Percentiles rank a stretch among this genome's conserved stretches.
phyloP scores from a whole-genome alignment of 2,797 vertebrate genomes.

The Pseudochromis fuscus region DNA sequence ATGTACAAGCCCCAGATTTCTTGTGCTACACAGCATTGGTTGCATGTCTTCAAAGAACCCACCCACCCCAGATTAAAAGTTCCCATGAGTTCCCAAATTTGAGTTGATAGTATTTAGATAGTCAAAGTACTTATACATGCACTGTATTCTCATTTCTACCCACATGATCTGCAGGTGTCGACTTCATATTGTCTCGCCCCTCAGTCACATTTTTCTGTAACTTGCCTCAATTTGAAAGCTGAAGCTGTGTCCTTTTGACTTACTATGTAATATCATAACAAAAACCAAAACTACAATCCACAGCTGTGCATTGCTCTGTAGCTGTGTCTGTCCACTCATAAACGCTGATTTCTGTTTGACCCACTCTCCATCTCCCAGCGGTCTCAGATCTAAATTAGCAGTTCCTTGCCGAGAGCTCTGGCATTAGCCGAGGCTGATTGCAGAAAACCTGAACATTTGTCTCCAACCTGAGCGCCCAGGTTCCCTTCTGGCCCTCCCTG shows the following conservation, averaged over 20 bases:
- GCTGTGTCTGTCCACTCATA: neutral
- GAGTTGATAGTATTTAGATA: too few species aligned
- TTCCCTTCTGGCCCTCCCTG: slow-evolving; percentile 27
- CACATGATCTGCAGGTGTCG: neutral
- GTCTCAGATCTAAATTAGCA: slow-evolving; percentile 23
- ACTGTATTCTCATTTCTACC: too few species aligned
- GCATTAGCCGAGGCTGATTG: slow-evolving; percentile 26
- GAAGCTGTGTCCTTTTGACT: neutral
- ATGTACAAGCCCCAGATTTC: neutral
- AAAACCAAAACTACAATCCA: neutral
- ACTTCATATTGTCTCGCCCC: neutral
- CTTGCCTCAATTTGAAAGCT: neutral
- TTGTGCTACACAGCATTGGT: neutral
- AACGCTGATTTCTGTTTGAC: slow-evolving; percentile 17
- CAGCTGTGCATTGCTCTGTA: neutral
- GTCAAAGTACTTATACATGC: too few species aligned
- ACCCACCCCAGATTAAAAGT: neutral
- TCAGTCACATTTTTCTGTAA: neutral
- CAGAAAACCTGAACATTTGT: slow-evolving; percentile 33
- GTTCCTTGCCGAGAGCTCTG: neutral
- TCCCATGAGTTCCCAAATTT: neutral
- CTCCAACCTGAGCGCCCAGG: slow-evolving; percentile 19
- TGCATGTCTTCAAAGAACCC: neutral
- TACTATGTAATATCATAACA: neutral
- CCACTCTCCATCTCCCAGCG: neutral